Conservation (phyloP, 1,140 invertebrate species). For the Streblospio benedicti region DNA sequence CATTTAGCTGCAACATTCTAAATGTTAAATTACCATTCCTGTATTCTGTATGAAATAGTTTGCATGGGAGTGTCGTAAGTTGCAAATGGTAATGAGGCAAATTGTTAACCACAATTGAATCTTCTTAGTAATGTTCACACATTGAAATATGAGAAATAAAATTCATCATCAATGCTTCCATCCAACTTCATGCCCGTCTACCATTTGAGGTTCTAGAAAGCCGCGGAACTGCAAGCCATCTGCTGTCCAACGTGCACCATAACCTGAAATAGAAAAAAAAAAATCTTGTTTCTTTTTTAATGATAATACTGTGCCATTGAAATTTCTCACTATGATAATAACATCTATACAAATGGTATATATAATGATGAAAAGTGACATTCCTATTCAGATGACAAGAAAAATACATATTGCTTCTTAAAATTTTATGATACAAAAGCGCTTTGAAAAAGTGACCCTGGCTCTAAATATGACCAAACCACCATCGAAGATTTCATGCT, state of each 20-base stretch:
- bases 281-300: no score
- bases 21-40: no score
- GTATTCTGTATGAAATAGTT: no score
- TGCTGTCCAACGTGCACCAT: slow-evolving; percentile 38
- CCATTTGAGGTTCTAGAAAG: slow-evolving; percentile 43
- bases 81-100: no score
- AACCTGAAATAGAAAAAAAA: slow-evolving; percentile 26
- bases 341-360: not conserved
- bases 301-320: not conserved
- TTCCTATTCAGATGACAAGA: not conserved
- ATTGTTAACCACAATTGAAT: no score
- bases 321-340: not conserved
- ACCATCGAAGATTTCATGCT: not conserved
- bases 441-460: not conserved
- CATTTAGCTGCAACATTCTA: no score
- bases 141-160: no score
- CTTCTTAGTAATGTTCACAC: no score
- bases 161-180: slow-evolving; percentile 41
- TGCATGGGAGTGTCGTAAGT: no score
- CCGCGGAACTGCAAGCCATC: slow-evolving; percentile 38
- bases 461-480: not conserved
- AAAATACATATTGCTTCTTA: no score
- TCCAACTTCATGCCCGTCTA: slow-evolving; percentile 39
- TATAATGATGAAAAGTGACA: not conserved
- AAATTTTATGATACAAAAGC: not conserved